Percentiles rank a stretch among this genome's conserved stretches.
Conservation (phyloP, 2,113 vertebrate species). For the Platycercus adscitus region DNA sequence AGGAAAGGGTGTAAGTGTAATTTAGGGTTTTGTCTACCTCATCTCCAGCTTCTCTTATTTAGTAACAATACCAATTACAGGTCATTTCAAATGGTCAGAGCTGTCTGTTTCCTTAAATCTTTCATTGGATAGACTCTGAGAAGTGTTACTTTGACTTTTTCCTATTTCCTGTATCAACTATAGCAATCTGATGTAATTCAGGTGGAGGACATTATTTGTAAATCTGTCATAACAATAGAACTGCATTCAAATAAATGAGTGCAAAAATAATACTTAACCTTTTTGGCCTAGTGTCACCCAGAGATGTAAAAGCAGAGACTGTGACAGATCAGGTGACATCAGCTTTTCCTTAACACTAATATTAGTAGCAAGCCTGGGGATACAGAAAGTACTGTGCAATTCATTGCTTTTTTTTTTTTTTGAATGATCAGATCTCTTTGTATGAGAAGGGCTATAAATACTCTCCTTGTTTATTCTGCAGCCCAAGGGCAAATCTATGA, state of each 20-base stretch:
- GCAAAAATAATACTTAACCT: conserved; percentile 5
- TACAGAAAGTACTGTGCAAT: neutral
- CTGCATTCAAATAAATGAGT: conserved; percentile 13
- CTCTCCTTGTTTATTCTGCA: conserved; percentile 42
- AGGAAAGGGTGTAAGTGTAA: neutral
- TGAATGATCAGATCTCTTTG: conserved; percentile 43
- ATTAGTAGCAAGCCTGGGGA: conserved; percentile 13
- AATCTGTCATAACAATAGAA: conserved; percentile 14
- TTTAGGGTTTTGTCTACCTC: neutral
- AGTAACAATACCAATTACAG: neutral
- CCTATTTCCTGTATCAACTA: conserved; percentile 9
- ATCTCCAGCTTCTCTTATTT: neutral
- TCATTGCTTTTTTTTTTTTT: neutral
- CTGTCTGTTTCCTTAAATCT: neutral
- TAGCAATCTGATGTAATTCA: conserved; percentile 28
- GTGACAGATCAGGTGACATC: conserved; percentile 34
- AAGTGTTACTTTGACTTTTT: conserved; percentile 1
- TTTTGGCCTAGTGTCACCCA: neutral
- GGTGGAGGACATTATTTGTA: conserved; percentile 34
- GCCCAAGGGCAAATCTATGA: conserved; percentile 38
- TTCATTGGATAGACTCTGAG: neutral
- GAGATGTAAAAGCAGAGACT: neutral
- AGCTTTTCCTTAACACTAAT: conserved; percentile 31
- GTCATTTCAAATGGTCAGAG: neutral
- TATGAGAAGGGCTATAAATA: conserved; percentile 41